phyloP scores from a whole-genome alignment of 2,888 invertebrate species.

The Conistra vaccinii region DNA sequence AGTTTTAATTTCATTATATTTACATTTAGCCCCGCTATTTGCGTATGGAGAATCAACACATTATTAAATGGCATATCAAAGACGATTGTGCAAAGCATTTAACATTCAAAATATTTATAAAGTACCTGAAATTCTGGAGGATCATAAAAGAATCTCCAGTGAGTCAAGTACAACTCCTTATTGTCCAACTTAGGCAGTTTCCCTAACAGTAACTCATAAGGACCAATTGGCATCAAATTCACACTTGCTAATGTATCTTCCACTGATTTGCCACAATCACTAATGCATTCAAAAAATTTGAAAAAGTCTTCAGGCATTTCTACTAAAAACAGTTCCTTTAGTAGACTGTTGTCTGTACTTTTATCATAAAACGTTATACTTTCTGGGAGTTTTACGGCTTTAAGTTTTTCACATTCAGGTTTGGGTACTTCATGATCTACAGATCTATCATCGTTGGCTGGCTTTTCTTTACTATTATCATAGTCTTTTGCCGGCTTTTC shows the following conservation, averaged over 20 bases:
- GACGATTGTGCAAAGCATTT: too few relatives aligned
- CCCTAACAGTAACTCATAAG: slow-evolving; percentile 95
- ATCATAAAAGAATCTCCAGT: slow-evolving; percentile 98
- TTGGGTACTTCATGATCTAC: background rate
- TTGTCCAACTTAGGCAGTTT: slow-evolving; percentile 90
- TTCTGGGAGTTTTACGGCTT: slow-evolving; percentile 70
- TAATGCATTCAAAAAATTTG: slow-evolving; percentile 95
- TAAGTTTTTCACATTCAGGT: slow-evolving; percentile 1
- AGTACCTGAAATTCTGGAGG: slow-evolving; percentile 97
- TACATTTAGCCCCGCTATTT: background rate
- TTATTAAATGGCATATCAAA: background rate
- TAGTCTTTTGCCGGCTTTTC: background rate
- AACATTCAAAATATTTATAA: slow-evolving; percentile 67
- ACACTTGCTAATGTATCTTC: slow-evolving; percentile 92
- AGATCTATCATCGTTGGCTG: background rate
- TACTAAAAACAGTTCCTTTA: slow-evolving; percentile 94
- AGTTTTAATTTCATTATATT: background rate
- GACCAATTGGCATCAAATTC: slow-evolving; percentile 95
- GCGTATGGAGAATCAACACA: background rate
- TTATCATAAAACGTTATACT: slow-evolving; percentile 82
- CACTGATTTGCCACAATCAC: slow-evolving; percentile 87
- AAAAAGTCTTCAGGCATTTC: slow-evolving; percentile 98
- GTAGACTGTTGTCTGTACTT: slow-evolving; percentile 88
- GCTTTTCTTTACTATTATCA: background rate
- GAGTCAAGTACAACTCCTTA: slow-evolving; percentile 93